phyloP scores from a whole-genome alignment of 1,140 invertebrate species.

The Lamellibrachia luymesi region DNA sequence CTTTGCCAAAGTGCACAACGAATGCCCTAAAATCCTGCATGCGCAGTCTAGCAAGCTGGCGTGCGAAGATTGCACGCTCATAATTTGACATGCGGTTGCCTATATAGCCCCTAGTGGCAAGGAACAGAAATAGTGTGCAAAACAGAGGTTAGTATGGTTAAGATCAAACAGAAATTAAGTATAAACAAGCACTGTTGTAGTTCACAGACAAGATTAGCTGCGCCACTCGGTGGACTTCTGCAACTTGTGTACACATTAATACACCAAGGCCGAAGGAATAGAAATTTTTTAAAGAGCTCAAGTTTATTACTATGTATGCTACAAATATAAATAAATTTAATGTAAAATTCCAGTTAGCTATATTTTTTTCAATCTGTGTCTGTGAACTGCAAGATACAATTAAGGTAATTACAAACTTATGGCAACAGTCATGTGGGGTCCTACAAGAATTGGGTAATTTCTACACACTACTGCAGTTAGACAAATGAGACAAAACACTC shows the following conservation, averaged over 20 bases:
- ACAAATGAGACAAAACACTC: neutral
- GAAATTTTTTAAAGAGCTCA: neutral
- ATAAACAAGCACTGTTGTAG: constrained; percentile 24
- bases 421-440: neutral
- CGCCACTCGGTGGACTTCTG: neutral
- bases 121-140: neutral
- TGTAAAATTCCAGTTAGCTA: neutral
- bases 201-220: constrained; percentile 25
- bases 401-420: neutral
- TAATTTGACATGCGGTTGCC: constrained; percentile 37
- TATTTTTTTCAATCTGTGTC: neutral
- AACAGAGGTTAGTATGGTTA: neutral
- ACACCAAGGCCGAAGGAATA: neutral
- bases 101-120: neutral
- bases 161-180: neutral
- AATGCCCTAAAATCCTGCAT: constrained; percentile 40
- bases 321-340: neutral
- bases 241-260: neutral
- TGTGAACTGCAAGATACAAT: neutral
- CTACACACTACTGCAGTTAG: neutral
- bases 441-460: neutral
- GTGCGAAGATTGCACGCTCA: constrained; percentile 39
- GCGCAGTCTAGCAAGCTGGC: constrained; percentile 39
- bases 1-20: constrained; percentile 42
- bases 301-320: neutral